Percentiles rank a stretch among this genome's conserved stretches.
phyloP scores from a whole-genome alignment of 2,888 invertebrate genomes.

The Scrobipalpa costella region DNA sequence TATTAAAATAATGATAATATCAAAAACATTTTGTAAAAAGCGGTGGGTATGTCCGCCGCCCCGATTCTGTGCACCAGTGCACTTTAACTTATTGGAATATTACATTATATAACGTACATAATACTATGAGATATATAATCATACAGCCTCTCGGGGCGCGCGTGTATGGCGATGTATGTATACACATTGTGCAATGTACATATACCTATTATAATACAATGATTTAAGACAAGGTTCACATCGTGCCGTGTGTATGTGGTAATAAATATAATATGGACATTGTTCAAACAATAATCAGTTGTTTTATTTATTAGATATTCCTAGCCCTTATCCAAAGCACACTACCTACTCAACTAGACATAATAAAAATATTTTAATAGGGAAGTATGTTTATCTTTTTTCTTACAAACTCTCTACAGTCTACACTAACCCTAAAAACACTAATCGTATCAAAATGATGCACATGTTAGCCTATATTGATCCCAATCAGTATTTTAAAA shows the following conservation, averaged over 20 bases:
- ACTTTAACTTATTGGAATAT: constrained; percentile 82
- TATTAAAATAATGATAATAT: constrained; percentile 81
- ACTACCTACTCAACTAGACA: background rate
- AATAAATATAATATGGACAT: constrained; percentile 93
- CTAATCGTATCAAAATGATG: no score
- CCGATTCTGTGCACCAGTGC: constrained; percentile 81
- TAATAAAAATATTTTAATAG: no score
- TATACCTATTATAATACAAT: constrained; percentile 86
- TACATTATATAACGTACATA: constrained; percentile 81
- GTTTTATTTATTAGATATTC: constrained; percentile 63
- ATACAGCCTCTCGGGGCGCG: constrained; percentile 82
- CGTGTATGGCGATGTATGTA: constrained; percentile 86
- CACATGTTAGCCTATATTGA: no score
- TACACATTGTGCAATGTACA: constrained; percentile 87
- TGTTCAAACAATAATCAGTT: constrained; percentile 87
- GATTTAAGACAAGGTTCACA: constrained; percentile 93
- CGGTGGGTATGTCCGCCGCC: constrained; percentile 77
- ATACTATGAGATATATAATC: constrained; percentile 81
- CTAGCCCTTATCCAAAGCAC: constrained; percentile 25
- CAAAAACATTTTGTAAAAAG: constrained; percentile 79
- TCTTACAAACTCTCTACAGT: no score
- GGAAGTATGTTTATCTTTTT: no score
- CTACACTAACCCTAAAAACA: no score
- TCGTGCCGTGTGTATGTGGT: constrained; percentile 95
- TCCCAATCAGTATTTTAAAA: no score